Evolutionary conservation across 2,797 vertebrate species (phyloP).

Genomic region (Somateria mollissima): DNA sequence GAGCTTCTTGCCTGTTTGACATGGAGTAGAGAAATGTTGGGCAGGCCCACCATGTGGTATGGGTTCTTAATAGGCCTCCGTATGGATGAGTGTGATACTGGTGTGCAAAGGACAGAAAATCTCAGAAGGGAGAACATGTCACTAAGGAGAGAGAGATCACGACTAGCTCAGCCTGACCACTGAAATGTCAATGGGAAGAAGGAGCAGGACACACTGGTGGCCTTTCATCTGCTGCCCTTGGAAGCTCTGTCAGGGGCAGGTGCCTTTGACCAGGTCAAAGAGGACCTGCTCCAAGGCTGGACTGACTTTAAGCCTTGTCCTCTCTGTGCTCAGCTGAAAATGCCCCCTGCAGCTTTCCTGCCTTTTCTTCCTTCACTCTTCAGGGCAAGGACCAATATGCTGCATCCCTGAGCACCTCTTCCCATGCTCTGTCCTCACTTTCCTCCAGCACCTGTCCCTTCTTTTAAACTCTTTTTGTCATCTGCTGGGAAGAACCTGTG

Average conservation of each 20-base stretch:
- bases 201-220: neutral
- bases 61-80: neutral
- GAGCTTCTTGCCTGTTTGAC: neutral
- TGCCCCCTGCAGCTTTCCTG: neutral
- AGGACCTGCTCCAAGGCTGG: neutral
- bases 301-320: neutral
- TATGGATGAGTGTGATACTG: neutral
- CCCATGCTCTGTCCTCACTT: neutral
- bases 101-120: neutral
- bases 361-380: neutral
- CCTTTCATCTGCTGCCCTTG: neutral
- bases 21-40: neutral
- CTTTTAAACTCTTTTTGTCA: neutral
- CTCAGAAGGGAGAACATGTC: neutral
- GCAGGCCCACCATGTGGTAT: too few species aligned
- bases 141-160: neutral
- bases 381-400: neutral
- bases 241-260: neutral
- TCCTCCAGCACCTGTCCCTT: neutral
- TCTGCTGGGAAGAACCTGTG: too few species aligned
- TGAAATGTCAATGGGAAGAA: neutral
- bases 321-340: neutral
- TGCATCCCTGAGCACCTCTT: neutral
- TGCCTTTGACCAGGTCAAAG: neutral
- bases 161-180: neutral